These are phyloP conservation scores for Apocheima hispidaria DNA, from an alignment of 2,888 invertebrate species.

Conservation along the genomic window DNA sequence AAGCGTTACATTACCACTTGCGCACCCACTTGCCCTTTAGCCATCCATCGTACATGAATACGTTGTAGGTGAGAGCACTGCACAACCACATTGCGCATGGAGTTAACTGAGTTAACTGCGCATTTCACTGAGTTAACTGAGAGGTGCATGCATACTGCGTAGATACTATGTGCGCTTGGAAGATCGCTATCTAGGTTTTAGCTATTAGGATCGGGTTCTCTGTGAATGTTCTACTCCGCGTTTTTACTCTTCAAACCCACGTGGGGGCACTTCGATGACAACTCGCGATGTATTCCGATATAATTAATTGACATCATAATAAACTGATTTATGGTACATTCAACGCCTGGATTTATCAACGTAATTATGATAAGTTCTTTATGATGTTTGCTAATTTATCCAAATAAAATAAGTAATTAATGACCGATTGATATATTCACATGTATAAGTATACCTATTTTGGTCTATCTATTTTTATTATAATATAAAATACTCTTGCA, in stretches of 20 bases:
- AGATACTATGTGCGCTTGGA: not conserved
- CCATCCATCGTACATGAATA: not conserved
- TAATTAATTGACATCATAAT: constrained; percentile 43
- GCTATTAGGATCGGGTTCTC: not conserved
- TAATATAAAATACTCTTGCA: not conserved
- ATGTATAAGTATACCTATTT: not conserved
- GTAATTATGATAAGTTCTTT: constrained; percentile 41
- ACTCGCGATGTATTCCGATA: constrained; percentile 36
- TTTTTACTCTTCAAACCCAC: constrained; percentile 6
- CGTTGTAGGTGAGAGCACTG: too few species aligned
- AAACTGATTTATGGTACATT: constrained; percentile 44
- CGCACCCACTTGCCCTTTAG: not conserved
- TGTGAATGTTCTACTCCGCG: not conserved
- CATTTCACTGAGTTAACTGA: too few species aligned
- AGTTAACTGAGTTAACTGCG: too few species aligned
- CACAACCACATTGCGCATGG: too few species aligned
- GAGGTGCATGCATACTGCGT: too few species aligned
- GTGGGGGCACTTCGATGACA: constrained; percentile 16
- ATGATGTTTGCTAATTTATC: constrained; percentile 37
- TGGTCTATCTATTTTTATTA: not conserved
- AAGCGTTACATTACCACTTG: not conserved
- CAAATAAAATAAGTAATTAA: constrained; percentile 28
- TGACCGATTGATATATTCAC: constrained; percentile 7
- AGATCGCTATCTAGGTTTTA: not conserved
- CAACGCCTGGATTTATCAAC: constrained; percentile 39